phyloP scores from a whole-genome alignment of 2,113 vertebrate species.

The Carettochelys insculpta region DNA sequence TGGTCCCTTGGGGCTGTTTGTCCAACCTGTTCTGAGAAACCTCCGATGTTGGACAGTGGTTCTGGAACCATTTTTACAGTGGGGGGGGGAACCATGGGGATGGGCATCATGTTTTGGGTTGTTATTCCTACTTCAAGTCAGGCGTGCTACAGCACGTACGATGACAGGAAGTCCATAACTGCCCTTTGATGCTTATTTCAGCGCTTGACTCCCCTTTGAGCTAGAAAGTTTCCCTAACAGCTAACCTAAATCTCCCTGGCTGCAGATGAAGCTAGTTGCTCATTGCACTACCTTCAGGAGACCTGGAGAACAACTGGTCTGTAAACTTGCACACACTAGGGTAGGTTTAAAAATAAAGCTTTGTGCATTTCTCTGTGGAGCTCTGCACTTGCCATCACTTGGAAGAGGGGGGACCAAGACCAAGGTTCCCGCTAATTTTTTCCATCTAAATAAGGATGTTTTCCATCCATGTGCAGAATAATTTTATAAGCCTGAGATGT shows the following conservation, averaged over 20 bases:
- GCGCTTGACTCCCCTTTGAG: background rate
- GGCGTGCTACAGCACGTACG: too few species aligned
- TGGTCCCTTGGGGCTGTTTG: background rate
- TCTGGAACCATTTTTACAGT: too few species aligned
- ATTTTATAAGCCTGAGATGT: too few species aligned
- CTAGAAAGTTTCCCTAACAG: background rate
- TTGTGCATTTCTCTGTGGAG: fast-evolving
- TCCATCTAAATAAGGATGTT: too few species aligned
- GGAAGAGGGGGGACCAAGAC: background rate
- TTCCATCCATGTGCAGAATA: too few species aligned
- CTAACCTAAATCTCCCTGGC: background rate
- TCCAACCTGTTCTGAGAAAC: background rate
- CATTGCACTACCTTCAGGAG: background rate
- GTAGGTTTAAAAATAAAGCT: background rate
- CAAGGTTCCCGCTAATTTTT: too few species aligned
- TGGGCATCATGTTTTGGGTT: too few species aligned
- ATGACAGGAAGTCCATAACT: background rate
- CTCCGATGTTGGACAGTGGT: background rate
- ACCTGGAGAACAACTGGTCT: background rate
- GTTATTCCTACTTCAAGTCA: too few species aligned
- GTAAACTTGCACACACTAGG: background rate
- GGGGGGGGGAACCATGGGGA: too few species aligned
- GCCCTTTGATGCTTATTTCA: background rate
- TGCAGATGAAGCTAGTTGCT: background rate
- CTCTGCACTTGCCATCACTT: background rate